These are phyloP conservation scores for Dasypolia templi DNA, from an alignment of 2,888 invertebrate genomes.

Conservation along the genomic window DNA sequence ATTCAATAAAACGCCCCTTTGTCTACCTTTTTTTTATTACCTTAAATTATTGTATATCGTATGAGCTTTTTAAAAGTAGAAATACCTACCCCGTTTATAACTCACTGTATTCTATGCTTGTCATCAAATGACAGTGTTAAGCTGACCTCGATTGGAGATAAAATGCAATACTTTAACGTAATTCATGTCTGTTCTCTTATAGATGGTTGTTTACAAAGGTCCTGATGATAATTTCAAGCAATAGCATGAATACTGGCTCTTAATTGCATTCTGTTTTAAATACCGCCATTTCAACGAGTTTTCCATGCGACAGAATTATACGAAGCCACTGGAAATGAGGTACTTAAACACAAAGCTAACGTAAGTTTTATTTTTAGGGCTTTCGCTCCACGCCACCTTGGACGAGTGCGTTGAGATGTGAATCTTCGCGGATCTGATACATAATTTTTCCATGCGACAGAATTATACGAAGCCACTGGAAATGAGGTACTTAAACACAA, in stretches of 20 bases:
- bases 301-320: constrained; percentile 3
- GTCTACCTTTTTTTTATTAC: no score
- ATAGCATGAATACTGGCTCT: neutral
- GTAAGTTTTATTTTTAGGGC: constrained; percentile 70
- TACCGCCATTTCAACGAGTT: constrained; percentile 15
- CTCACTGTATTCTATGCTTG: neutral
- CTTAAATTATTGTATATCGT: no score
- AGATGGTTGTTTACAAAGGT: neutral
- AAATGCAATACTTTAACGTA: neutral
- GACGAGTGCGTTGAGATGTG: constrained; percentile 68
- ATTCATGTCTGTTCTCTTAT: neutral
- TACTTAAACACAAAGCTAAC: constrained; percentile 50
- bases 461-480: constrained; percentile 4
- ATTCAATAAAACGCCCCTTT: no score
- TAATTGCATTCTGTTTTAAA: neutral
- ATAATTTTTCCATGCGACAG: constrained; percentile 74
- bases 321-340: constrained; percentile 16
- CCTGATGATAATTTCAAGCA: constrained; percentile 1
- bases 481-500: constrained; percentile 47
- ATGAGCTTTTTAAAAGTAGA: no score
- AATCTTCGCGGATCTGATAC: constrained; percentile 73
- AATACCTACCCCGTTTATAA: no score
- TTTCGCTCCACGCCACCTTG: constrained; percentile 64
- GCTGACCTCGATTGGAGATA: neutral
- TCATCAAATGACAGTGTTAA: neutral